Conservation (phyloP, 2,888 invertebrate genomes). For the Cephus pulcher region DNA sequence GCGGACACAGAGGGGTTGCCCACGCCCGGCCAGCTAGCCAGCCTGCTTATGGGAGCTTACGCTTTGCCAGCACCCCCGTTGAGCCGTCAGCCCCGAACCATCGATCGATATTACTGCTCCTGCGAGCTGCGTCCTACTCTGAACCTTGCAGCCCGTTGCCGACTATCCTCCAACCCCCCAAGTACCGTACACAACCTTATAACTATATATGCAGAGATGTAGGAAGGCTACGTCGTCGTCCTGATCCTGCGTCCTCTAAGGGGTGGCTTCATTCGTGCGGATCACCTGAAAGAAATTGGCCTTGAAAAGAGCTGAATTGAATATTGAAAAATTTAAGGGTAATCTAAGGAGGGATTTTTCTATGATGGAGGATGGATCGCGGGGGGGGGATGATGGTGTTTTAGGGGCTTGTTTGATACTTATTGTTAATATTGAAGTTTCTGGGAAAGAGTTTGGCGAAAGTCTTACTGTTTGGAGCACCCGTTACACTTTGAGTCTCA, state of each 20-base stretch:
- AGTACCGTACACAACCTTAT: conserved; percentile 29
- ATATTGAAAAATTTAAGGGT: not conserved
- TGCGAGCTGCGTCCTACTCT: conserved; percentile 50
- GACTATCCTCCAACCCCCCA: conserved; percentile 15
- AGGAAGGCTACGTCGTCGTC: not conserved
- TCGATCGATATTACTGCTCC: conserved; percentile 65
- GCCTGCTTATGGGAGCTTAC: conserved; percentile 40
- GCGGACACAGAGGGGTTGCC: conserved; percentile 24
- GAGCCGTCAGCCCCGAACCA: conserved; percentile 39
- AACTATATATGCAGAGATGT: conserved; percentile 19
- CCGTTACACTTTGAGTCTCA: conserved; percentile 3
- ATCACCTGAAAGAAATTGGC: not conserved
- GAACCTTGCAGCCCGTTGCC: conserved; percentile 46
- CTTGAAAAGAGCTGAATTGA: not conserved
- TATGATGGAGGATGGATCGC: not conserved
- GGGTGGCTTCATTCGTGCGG: not conserved
- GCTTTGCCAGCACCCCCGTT: conserved; percentile 25
- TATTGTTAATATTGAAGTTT: not conserved
- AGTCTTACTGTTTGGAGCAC: conserved; percentile 6
- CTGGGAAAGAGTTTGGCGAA: not conserved
- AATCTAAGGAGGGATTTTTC: not conserved
- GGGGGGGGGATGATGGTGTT: not conserved
- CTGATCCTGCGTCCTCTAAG: not conserved
- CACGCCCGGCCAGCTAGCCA: conserved; percentile 45
- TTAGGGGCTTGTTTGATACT: not conserved